Evolutionary conservation across 2,113 vertebrate species (phyloP), one percentile per base, ranked within the genome.

Genomic region (Struthio camelus): DNA sequence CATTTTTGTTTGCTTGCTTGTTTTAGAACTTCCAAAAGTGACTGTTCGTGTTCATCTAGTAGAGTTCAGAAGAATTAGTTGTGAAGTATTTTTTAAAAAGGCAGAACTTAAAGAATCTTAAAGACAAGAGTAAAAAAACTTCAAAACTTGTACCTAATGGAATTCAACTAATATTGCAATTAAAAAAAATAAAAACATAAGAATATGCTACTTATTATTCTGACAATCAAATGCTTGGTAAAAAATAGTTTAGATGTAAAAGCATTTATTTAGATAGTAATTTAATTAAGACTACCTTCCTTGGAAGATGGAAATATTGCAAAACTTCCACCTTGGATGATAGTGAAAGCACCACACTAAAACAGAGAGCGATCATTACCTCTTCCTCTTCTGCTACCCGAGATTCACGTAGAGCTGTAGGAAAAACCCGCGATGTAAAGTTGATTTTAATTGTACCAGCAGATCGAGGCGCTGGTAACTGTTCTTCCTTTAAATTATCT

Each of bases 331-430:
- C 69, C 30, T 80, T 65, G n/a, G 24, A 91, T 36, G 40, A n/a
- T 13, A 53, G 50, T 0, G 53, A 34, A 78, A 80, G 24, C 51
- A 77, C 18, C 32, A 42, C 10, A 70, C 25, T 61, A 53, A 46
- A 86, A 18, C 56, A 56, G 54, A 42, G 19, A 87, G n/a, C 15
- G 51, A 36, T 30, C 46, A 70, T 87, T 85, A 99, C 99, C 98
- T 99, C 99, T 71, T 99, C 99, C 72, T 99, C 99, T 94, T 99
- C 99, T 14, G 97, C 95, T 2, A 98, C 34, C 1, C 94, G 96
- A 27, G 99, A 99, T 94, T 99, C 99, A 70, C 99, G 97, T 27
- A 99, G 97, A 11, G 99, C 98, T 7, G 99, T 99, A 30, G 99
- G 99, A 92, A 99, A 99, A 40, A 98, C 98, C 20, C 99, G 97